Conservation (phyloP, 53 echinoderm and acorn worm genomes). For the Hippasteria phrygiana region DNA sequence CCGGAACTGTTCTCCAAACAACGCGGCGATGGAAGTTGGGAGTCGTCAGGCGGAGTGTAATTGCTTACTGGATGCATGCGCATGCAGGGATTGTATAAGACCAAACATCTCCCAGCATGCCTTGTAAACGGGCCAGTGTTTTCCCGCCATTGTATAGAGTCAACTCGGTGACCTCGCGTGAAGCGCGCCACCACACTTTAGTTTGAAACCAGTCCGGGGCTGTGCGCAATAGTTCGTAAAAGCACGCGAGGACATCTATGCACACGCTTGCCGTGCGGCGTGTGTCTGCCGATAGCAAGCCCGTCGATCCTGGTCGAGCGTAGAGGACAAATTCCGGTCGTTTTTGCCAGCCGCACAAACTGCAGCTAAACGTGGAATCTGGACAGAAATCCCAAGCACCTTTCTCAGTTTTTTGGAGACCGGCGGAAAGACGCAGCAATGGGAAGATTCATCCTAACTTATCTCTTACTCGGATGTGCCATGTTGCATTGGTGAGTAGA, state of each 20-base stretch:
- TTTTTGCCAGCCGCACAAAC: background rate
- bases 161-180: constrained; percentile 48
- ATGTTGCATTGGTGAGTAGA: background rate
- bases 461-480: background rate
- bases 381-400: background rate
- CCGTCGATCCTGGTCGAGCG: background rate
- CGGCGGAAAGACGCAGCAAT: background rate
- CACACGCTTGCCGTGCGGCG: background rate
- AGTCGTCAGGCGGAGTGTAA: too few species aligned
- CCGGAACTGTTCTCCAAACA: constrained; percentile 38
- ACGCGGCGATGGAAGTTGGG: background rate
- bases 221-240: background rate
- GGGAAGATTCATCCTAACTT: background rate
- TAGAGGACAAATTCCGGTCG: background rate
- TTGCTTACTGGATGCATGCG: too few species aligned
- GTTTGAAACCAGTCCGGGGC: constrained; percentile 9
- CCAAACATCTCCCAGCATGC: constrained; percentile 41
- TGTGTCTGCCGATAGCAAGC: background rate
- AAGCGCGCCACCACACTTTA: constrained; percentile 55
- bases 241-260: background rate
- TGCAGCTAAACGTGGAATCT: background rate
- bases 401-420: background rate
- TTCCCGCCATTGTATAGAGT: constrained; percentile 23
- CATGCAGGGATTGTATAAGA: background rate
- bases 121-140: background rate